phyloP scores from a whole-genome alignment of 2,888 invertebrate genomes.

The Catocala sponsa region DNA sequence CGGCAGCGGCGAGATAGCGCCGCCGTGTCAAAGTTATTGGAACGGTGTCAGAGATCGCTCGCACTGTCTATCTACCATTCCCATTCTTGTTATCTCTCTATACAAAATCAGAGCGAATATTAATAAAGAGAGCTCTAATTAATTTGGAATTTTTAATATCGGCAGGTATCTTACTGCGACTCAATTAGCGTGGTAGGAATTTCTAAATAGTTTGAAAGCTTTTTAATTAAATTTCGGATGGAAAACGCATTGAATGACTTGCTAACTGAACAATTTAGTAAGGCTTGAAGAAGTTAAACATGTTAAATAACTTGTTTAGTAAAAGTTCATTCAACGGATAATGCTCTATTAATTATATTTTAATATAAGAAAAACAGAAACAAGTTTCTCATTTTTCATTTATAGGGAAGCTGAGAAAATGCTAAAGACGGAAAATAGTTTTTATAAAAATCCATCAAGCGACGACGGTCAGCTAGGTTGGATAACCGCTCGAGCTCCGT shows the following conservation, averaged over 20 bases:
- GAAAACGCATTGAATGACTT: conserved; percentile 48
- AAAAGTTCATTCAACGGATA: not conserved
- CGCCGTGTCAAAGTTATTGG: conserved; percentile 82
- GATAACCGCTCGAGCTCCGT: conserved; percentile 55
- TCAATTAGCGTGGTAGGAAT: conserved; percentile 54
- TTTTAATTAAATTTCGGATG: conserved; percentile 57
- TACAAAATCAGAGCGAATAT: conserved; percentile 7
- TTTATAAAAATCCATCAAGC: conserved; percentile 49
- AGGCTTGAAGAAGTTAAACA: conserved; percentile 20
- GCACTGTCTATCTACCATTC: conserved; percentile 67
- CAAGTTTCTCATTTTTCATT: conserved; percentile 17
- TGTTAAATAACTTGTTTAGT: not conserved
- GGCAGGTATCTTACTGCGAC: conserved; percentile 44
- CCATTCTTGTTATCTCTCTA: conserved; percentile 33
- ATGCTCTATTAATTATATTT: not conserved
- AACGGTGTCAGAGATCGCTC: conserved; percentile 81
- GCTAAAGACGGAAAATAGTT: conserved; percentile 32
- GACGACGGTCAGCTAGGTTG: conserved; percentile 41
- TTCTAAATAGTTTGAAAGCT: conserved; percentile 58
- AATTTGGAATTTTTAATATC: conserved; percentile 48
- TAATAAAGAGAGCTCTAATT: conserved; percentile 49
- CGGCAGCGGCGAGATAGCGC: conserved; percentile 62
- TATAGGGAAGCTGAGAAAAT: conserved; percentile 22
- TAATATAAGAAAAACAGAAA: conserved; percentile 14
- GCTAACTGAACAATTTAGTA: conserved; percentile 49